phyloP scores from a whole-genome alignment of 2,888 invertebrate genomes.

The Norana najaformis region DNA sequence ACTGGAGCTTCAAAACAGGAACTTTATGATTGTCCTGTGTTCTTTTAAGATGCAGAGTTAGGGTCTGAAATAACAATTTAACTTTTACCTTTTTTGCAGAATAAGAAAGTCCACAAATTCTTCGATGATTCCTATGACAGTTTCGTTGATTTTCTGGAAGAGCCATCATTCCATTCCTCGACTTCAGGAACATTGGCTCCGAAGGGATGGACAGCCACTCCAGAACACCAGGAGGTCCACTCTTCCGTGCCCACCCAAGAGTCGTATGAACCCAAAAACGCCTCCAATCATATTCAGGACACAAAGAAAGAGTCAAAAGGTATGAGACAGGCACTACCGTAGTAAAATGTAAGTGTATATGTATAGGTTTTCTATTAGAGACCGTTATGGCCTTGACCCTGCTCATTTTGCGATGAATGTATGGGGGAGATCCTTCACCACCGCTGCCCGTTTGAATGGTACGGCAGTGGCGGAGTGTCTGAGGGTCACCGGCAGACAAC shows the following conservation, averaged over 20 bases:
- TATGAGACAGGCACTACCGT: background rate
- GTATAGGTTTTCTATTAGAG: no score
- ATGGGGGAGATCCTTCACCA: no score
- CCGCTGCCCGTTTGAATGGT: no score
- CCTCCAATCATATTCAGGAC: background rate
- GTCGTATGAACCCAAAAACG: background rate
- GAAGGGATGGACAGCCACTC: background rate
- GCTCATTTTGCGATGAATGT: no score
- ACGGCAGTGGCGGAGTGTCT: no score
- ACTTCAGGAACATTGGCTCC: background rate
- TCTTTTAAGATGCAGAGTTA: background rate
- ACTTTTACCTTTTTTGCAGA: background rate
- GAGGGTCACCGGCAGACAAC: no score
- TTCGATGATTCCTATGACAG: background rate
- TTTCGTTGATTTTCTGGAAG: background rate
- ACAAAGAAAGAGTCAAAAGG: background rate
- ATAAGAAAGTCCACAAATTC: background rate
- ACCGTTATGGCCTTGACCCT: no score
- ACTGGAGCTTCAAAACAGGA: background rate
- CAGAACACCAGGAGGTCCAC: background rate
- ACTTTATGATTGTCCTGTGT: background rate
- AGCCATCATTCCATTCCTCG: background rate
- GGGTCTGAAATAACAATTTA: background rate
- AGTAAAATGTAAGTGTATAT: no score
- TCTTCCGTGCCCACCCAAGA: background rate